Evolutionary conservation across 2,888 invertebrate genomes (phyloP).

Genomic region (Limnephilus rhombicus): DNA sequence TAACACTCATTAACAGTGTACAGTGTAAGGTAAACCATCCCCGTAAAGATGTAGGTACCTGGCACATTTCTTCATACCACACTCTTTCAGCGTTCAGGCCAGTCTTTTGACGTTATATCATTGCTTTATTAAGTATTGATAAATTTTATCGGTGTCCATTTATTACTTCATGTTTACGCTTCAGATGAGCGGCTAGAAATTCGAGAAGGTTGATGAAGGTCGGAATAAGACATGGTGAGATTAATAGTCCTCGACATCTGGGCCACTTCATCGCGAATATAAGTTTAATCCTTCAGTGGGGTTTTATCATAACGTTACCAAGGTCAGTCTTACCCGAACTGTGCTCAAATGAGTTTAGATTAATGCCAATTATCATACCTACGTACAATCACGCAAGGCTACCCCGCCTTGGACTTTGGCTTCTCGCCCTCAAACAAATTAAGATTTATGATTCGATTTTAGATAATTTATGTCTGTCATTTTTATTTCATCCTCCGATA

Average conservation of each 20-base stretch:
- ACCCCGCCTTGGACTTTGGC: no score
- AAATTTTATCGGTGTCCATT: neutral
- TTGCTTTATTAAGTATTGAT: neutral
- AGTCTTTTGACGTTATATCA: neutral
- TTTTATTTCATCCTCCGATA: no score
- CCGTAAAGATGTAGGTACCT: neutral
- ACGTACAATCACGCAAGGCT: no score
- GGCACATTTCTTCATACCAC: neutral
- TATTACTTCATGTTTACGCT: neutral
- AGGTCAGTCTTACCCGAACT: neutral
- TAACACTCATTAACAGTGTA: no score
- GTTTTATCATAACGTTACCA: neutral
- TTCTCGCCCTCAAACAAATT: no score
- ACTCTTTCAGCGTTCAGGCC: neutral
- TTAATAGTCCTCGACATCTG: conserved; percentile 2
- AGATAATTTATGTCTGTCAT: no score
- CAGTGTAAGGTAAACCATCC: no score
- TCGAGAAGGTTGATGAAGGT: conserved; percentile 5
- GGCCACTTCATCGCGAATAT: neutral
- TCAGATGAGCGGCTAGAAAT: neutral
- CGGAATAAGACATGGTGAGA: neutral
- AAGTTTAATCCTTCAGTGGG: neutral
- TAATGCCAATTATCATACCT: neutral
- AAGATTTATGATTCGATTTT: neutral
- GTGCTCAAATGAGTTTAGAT: neutral